Evolutionary conservation across 2,113 vertebrate species (phyloP), one percentile per base, ranked within the genome.

Genomic region (Corythaeola cristata): DNA sequence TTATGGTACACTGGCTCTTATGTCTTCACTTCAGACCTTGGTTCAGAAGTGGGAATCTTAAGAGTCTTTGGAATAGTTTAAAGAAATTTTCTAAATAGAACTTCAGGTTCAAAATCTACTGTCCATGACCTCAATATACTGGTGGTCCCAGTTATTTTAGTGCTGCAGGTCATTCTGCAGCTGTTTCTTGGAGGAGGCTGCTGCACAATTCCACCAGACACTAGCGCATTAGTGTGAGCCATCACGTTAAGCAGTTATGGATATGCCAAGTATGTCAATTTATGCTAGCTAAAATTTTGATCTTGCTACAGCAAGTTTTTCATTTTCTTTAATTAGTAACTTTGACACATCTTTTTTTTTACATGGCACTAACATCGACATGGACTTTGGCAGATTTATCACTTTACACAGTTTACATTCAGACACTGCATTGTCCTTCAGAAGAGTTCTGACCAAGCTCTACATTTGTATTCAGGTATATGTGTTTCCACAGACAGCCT

Each of bases 311-410:
- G 83, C 66, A 80, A 18, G 15, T 16, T 52, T 93, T 91, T 37
- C 0, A 71, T 91, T 93, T 85, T 90, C 94, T n/a, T 95, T 76
- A 95, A 85, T 74, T 88, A 89, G 77, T 71, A 32, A 79, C 91
- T 37, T 50, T 37, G 20, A 75, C 8, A 93, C 86, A 26, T 83
- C 3, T 58, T 41, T 80, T 41, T 49, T 80, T 83, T 60, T 93
- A 47, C 56, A 47, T n/a, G 64, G 66, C 28, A 44, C 10, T 84
- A 77, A 35, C 33, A 73, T 44, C 67, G 76, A 88, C 4, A 10
- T 20, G 67, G 24, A 16, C 82, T 95, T 91, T 15, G 12, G 5
- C 47, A 49, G 23, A 84, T 39, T 78, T 56, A 82, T 16, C 11
- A n/a, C 62, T 83, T 47, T 18, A 66, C 55, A 53, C 33, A 37